Percentiles rank a stretch among this genome's conserved stretches.
Evolutionary conservation across 2,797 vertebrate genomes (phyloP).

Genomic region (Liasis olivaceus): DNA sequence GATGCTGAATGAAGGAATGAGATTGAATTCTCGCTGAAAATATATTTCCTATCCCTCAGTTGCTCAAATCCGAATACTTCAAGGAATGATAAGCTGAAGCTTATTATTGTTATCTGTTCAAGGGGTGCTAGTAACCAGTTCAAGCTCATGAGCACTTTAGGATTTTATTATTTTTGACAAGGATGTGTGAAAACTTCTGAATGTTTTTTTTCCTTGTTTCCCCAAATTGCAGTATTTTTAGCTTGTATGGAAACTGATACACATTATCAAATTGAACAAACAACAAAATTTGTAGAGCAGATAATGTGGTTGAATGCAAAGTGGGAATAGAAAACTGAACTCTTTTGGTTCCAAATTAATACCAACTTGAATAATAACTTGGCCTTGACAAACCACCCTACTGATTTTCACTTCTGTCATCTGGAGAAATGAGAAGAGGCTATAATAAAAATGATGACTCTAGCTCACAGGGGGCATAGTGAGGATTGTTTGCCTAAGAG

Average conservation of each 20-base stretch:
- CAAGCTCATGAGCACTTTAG: conserved; percentile 79
- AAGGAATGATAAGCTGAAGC: conserved; percentile 73
- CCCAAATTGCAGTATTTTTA: conserved; percentile 46
- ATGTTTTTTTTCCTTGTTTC: conserved; percentile 57
- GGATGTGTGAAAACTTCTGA: conserved; percentile 72
- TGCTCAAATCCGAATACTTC: conserved; percentile 55
- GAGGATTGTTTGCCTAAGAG: conserved; percentile 41
- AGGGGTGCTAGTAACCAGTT: conserved; percentile 72
- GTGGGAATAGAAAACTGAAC: accelerated
- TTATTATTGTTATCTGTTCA: conserved; percentile 67
- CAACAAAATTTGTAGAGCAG: neutral
- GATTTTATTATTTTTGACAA: conserved; percentile 58
- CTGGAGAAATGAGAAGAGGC: neutral
- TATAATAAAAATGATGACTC: conserved; percentile 22
- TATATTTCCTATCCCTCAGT: conserved; percentile 46
- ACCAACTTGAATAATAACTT: conserved; percentile 7
- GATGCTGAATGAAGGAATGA: conserved; percentile 56
- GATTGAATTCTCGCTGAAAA: conserved; percentile 51
- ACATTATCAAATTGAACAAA: conserved; percentile 1
- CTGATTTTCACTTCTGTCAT: conserved; percentile 24
- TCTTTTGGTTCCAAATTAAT: neutral
- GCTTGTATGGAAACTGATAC: neutral
- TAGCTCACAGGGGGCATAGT: conserved; percentile 35
- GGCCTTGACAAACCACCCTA: conserved; percentile 6
- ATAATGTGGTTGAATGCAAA: neutral